A percentile compares a stretch with the other conserved stretches of the same genome.
Evolutionary conservation across 2,113 vertebrate species (phyloP).

Genomic region (Centrocercus urophasianus): DNA sequence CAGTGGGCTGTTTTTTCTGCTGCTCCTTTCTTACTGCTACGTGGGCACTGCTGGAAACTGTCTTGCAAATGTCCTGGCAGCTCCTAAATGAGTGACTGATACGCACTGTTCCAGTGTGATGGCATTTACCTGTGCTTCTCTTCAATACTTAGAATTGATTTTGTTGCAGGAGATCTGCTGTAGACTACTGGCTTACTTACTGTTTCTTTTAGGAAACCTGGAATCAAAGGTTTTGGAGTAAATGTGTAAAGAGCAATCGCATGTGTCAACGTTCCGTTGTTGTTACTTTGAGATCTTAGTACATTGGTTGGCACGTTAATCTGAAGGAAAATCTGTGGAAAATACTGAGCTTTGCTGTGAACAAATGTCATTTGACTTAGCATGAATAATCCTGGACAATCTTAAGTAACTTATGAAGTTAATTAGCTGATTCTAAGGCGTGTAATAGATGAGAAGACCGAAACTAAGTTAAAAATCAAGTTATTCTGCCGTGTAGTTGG

Average conservation of each 20-base stretch:
- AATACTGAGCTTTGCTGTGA: background rate
- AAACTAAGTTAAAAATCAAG: background rate
- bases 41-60: background rate
- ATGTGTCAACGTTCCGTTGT: background rate
- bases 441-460: background rate
- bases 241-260: background rate
- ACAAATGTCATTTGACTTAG: background rate
- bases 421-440: background rate
- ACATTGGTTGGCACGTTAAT: background rate
- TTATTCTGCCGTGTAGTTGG: background rate
- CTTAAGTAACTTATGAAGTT: background rate
- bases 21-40: background rate
- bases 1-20: background rate
- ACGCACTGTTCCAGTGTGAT: too few relatives aligned
- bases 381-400: background rate
- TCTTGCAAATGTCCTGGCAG: rapidly evolving
- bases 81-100: rapidly evolving
- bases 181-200: background rate
- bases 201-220: background rate
- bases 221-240: background rate
- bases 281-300: background rate
- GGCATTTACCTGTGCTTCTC: background rate
- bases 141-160: background rate
- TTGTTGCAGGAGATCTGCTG: background rate
- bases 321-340: background rate